Percentiles rank a stretch among this genome's conserved stretches.
phyloP scores from a whole-genome alignment of 2,113 vertebrate species.

The Mirounga angustirostris region DNA sequence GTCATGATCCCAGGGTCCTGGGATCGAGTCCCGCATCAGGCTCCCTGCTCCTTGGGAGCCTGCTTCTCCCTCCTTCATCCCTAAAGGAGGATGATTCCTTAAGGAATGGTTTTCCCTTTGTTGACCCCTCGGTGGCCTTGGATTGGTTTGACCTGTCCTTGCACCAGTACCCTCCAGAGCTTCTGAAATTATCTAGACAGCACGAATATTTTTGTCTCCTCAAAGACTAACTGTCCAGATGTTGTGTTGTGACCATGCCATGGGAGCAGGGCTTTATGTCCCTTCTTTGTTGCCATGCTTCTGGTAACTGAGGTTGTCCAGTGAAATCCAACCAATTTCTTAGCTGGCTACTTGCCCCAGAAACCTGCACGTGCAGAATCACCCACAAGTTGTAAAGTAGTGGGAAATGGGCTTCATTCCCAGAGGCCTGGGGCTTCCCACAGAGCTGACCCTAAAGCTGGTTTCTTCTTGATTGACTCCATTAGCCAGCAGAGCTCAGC shows the following conservation, averaged over 20 bases:
- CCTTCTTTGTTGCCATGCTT: not conserved
- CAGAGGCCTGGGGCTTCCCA: not conserved
- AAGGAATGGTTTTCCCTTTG: not conserved
- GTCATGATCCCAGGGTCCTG: too few relatives aligned
- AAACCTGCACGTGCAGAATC: not conserved
- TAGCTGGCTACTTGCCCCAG: not conserved
- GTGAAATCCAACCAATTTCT: not conserved
- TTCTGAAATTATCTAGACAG: constrained; percentile 23
- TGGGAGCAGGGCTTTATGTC: not conserved
- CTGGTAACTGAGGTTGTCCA: not conserved
- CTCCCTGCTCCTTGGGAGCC: too few relatives aligned
- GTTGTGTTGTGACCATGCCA: not conserved
- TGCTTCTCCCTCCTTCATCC: too few relatives aligned
- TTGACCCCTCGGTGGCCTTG: not conserved
- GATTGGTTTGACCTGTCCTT: not conserved
- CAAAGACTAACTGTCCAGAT: not conserved
- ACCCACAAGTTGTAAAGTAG: not conserved
- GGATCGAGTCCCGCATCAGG: too few relatives aligned
- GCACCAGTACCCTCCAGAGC: not conserved
- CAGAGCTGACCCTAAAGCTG: not conserved
- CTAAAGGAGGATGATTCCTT: not conserved
- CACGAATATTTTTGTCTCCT: not conserved
- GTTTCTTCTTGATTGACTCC: not conserved
- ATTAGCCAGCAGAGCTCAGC: not conserved
- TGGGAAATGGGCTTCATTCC: not conserved